These are phyloP conservation scores for Gandaritis pyraliata DNA, from an alignment of 2,888 invertebrate species.

Conservation along the genomic window DNA sequence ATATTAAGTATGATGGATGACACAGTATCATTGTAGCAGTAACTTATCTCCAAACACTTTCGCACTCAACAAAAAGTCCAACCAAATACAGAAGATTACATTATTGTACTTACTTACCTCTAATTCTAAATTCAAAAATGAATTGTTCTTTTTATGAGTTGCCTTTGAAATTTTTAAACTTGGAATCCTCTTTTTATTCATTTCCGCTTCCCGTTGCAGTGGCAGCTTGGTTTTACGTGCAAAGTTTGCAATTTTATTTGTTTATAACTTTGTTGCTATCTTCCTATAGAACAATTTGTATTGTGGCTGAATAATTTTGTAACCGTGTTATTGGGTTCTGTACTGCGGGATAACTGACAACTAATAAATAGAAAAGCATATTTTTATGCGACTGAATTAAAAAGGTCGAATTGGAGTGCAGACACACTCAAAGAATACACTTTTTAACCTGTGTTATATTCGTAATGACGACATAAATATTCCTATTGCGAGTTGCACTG, in stretches of 20 bases:
- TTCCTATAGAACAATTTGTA: slow-evolving; percentile 8
- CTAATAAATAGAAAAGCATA: no score
- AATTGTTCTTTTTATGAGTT: slow-evolving; percentile 16
- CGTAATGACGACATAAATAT: slow-evolving; percentile 8
- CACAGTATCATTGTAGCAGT: no score
- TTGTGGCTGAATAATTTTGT: slow-evolving; percentile 6
- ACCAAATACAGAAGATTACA: not conserved
- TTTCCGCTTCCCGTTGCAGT: slow-evolving; percentile 18
- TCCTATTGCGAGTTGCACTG: slow-evolving; percentile 12
- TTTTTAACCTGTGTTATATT: slow-evolving; percentile 6
- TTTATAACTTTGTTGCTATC: slow-evolving; percentile 12
- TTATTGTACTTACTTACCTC: slow-evolving; percentile 9
- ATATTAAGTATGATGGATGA: no score
- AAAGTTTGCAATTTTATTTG: slow-evolving; percentile 18
- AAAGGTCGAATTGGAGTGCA: no score
- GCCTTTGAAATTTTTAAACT: slow-evolving; percentile 17
- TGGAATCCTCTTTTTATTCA: slow-evolving; percentile 19
- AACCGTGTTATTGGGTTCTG: slow-evolving; percentile 1
- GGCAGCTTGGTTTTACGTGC: slow-evolving; percentile 22
- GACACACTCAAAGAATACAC: no score
- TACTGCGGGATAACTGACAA: no score
- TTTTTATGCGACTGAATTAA: no score
- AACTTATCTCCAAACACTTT: no score
- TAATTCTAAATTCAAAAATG: slow-evolving; percentile 15
- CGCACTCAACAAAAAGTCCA: not conserved